Conservation (phyloP, 2,797 vertebrate species). For the Amphiprion clarkii region DNA sequence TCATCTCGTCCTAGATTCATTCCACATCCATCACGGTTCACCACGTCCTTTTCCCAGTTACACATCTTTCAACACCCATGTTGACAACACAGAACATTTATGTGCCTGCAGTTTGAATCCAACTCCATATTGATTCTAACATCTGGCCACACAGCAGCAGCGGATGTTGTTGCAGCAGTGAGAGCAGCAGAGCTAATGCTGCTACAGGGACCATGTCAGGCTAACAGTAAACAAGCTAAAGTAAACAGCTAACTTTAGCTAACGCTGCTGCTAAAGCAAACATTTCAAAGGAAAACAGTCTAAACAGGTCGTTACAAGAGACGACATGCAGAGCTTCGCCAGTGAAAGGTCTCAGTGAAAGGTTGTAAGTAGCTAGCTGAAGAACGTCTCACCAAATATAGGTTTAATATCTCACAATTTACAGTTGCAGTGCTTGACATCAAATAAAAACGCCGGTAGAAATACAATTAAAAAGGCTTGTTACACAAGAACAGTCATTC, state of each 20-base stretch:
- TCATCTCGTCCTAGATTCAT: conserved; percentile 7
- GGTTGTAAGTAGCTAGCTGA: background rate
- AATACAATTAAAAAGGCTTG: rapidly evolving
- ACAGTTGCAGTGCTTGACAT: background rate
- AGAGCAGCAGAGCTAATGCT: conserved; percentile 5
- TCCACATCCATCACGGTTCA: background rate
- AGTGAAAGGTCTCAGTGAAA: background rate
- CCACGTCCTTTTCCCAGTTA: conserved; percentile 35
- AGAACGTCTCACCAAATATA: background rate
- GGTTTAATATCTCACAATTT: background rate
- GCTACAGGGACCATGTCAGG: background rate
- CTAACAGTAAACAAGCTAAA: background rate
- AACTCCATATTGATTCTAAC: background rate
- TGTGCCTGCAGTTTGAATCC: background rate
- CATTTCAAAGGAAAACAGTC: background rate
- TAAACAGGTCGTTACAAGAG: background rate
- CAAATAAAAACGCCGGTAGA: rapidly evolving
- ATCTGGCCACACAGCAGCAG: too few relatives aligned
- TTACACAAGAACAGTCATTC: background rate
- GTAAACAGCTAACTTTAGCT: background rate
- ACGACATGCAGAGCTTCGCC: background rate
- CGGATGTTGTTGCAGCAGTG: background rate
- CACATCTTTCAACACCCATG: background rate
- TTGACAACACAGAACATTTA: background rate
- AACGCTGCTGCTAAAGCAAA: background rate